phyloP scores from a whole-genome alignment of 2,113 vertebrate genomes.

The Ginglymostoma cirratum region DNA sequence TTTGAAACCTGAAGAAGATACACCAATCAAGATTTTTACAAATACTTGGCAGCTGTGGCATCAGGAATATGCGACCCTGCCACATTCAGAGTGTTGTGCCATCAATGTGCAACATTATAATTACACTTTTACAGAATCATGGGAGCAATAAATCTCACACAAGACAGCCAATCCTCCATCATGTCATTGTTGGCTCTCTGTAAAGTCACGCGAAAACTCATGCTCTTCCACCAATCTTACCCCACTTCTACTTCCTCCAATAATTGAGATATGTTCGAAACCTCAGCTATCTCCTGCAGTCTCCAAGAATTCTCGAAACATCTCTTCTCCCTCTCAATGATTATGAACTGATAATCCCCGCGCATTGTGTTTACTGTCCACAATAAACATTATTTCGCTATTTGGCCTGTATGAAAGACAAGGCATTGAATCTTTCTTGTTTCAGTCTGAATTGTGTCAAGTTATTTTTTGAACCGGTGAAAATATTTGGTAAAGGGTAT shows the following conservation, averaged over 20 bases:
- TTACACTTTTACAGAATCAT: not conserved
- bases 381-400: too few relatives aligned
- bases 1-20: not conserved
- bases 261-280: not conserved
- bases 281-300: not conserved
- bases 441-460: too few relatives aligned
- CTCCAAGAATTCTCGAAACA: not conserved
- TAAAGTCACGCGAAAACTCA: not conserved
- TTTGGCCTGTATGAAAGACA: not conserved
- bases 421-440: too few relatives aligned
- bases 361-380: not conserved
- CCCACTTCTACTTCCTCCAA: not conserved
- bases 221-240: too few relatives aligned
- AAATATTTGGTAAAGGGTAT: too few relatives aligned
- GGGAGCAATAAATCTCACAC: not conserved
- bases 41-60: not conserved
- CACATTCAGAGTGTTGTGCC: not conserved
- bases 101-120: not conserved
- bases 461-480: too few relatives aligned
- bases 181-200: not conserved
- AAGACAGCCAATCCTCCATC: not conserved
- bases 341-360: not conserved
- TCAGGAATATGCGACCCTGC: not conserved
- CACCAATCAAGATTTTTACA: not conserved
- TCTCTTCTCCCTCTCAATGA: not conserved